phyloP scores from a whole-genome alignment of 2,888 invertebrate species.

The Drosophila peninsularis region DNA sequence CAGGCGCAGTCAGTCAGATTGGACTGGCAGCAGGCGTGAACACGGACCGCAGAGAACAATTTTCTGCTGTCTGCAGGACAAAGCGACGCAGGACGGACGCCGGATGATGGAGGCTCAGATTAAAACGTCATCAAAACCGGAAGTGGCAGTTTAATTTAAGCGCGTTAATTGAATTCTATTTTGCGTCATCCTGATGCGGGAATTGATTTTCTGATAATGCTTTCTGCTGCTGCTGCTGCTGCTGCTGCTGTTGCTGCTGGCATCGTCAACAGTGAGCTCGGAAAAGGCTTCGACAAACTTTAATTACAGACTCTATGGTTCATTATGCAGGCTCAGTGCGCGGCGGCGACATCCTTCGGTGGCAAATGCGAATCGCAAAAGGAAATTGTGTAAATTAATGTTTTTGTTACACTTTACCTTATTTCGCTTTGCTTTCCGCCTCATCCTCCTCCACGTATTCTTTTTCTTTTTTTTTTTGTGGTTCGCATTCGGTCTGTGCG shows the following conservation, averaged over 20 bases:
- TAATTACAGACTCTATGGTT: slow-evolving; percentile 65
- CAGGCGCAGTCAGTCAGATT: slow-evolving; percentile 32
- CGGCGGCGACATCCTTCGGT: slow-evolving; percentile 22
- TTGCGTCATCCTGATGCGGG: slow-evolving; percentile 55
- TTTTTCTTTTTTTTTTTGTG: slow-evolving; percentile 10
- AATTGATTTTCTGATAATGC: slow-evolving; percentile 70
- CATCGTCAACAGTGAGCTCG: slow-evolving; percentile 28
- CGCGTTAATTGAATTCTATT: slow-evolving; percentile 83
- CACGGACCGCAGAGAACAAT: slow-evolving; percentile 24
- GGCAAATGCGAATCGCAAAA: slow-evolving; percentile 23
- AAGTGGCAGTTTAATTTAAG: slow-evolving; percentile 83
- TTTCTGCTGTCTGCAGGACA: slow-evolving; percentile 44
- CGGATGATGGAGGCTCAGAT: slow-evolving; percentile 52
- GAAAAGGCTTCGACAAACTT: slow-evolving; percentile 67
- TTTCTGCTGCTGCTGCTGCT: slow-evolving; percentile 38
- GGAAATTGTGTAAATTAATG: slow-evolving; percentile 63
- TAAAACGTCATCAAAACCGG: slow-evolving; percentile 82
- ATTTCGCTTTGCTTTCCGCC: not conserved
- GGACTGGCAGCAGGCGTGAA: slow-evolving; percentile 13
- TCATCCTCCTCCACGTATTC: not conserved
- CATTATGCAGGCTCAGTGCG: slow-evolving; percentile 58
- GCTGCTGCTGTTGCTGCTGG: slow-evolving; percentile 34
- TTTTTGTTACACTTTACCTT: slow-evolving; percentile 64
- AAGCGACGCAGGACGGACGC: not conserved
- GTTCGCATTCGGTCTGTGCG: slow-evolving; percentile 19